phyloP scores from a whole-genome alignment of 2,113 vertebrate genomes.

The Tachycineta bicolor region DNA sequence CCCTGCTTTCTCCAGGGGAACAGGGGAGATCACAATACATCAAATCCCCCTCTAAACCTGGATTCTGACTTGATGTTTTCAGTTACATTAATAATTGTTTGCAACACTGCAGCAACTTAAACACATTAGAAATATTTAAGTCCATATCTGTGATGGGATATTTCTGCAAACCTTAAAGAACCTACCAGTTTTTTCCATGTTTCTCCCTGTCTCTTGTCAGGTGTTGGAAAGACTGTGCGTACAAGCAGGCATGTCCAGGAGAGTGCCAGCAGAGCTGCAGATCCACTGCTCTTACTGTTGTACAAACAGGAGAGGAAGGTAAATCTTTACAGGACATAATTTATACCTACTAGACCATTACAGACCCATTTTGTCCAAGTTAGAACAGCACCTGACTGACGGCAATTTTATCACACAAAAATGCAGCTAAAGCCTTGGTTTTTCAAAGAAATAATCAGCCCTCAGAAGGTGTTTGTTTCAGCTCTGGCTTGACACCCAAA shows the following conservation, averaged over 20 bases:
- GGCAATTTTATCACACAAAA: neutral
- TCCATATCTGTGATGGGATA: rapidly evolving
- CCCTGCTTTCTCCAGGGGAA: neutral
- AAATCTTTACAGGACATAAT: neutral
- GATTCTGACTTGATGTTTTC: neutral
- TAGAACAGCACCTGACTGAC: neutral
- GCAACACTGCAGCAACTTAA: neutral
- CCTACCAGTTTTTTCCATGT: conserved; percentile 94
- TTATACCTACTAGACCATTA: neutral
- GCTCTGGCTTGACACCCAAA: neutral
- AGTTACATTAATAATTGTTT: neutral
- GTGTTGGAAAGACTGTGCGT: conserved; percentile 79
- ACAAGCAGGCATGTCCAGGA: conserved; percentile 93
- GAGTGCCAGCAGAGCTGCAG: conserved; percentile 87
- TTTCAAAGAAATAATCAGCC: neutral
- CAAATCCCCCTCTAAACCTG: neutral
- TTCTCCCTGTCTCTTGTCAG: conserved; percentile 86
- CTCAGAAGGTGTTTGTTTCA: neutral
- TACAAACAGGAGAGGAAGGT: neutral
- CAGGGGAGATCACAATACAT: neutral
- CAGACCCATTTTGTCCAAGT: neutral
- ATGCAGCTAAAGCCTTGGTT: neutral
- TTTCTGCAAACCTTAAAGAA: neutral
- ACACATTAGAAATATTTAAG: neutral
- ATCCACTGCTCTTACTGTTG: conserved; percentile 89